Percentiles rank a stretch among this genome's conserved stretches.
These are phyloP conservation scores for Noctilio leporinus DNA, from an alignment of 2,113 vertebrate genomes.

Conservation along the genomic window DNA sequence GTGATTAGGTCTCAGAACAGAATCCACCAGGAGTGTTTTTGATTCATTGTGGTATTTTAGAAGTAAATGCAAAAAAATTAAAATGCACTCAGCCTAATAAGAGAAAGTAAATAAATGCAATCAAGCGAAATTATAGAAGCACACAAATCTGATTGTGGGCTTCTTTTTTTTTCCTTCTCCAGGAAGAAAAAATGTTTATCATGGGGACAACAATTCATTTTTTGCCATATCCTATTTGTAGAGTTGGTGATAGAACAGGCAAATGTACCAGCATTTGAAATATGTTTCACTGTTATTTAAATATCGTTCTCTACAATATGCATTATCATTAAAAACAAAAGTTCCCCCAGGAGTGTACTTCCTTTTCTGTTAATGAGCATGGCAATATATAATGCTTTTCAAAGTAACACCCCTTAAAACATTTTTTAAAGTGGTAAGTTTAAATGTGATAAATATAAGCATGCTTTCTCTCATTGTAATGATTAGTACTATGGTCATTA, in stretches of 20 bases:
- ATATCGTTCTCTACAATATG: slow-evolving; percentile 61
- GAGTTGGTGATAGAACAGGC: slow-evolving; percentile 70
- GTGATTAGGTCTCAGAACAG: slow-evolving; percentile 3
- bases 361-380: slow-evolving; percentile 67
- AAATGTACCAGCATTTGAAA: slow-evolving; percentile 69
- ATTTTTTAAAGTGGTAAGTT: slow-evolving; percentile 67
- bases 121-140: slow-evolving; percentile 58
- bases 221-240: slow-evolving; percentile 77
- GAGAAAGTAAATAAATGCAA: slow-evolving; percentile 60
- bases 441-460: slow-evolving; percentile 67
- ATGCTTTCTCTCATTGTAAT: slow-evolving; percentile 68
- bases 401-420: slow-evolving; percentile 51
- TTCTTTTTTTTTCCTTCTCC: slow-evolving; percentile 69
- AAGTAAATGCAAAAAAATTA: slow-evolving; percentile 27
- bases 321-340: slow-evolving; percentile 65
- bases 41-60: slow-evolving; percentile 16
- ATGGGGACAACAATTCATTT: slow-evolving; percentile 76
- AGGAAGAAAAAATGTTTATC: slow-evolving; percentile 76
- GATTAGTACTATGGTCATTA: slow-evolving; percentile 66
- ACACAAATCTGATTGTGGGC: slow-evolving; percentile 69
- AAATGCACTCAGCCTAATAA: slow-evolving; percentile 33
- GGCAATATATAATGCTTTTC: slow-evolving; percentile 54
- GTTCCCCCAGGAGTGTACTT: slow-evolving; percentile 64
- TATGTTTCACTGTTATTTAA: slow-evolving; percentile 69
- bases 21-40: background rate